phyloP scores from a whole-genome alignment of 2,888 invertebrate genomes.

The Stenodema calcarata region DNA sequence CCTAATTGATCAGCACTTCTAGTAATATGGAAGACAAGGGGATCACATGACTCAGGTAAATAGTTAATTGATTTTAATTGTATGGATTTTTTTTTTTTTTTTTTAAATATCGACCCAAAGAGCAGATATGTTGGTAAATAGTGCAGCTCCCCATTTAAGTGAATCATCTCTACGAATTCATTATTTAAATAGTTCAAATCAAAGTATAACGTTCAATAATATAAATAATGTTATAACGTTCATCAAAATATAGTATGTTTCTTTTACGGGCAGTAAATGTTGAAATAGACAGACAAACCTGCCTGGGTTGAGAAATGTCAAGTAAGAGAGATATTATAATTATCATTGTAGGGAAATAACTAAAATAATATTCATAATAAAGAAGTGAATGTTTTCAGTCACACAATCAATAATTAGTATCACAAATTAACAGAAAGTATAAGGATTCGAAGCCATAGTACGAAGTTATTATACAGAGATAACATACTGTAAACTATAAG shows the following conservation, averaged over 20 bases:
- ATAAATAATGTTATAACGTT: too few species aligned
- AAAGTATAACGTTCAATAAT: too few species aligned
- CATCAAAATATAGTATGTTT: too few species aligned
- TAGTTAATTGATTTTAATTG: neutral
- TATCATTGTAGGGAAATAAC: neutral
- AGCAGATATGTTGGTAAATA: too few species aligned
- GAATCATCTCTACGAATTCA: too few species aligned
- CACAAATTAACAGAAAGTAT: conserved; percentile 14
- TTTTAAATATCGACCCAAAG: neutral
- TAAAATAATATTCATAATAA: neutral
- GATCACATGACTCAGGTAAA: neutral
- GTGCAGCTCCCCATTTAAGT: too few species aligned
- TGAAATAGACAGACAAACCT: too few species aligned
- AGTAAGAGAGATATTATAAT: neutral
- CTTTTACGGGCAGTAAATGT: too few species aligned
- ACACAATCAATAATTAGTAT: conserved; percentile 34
- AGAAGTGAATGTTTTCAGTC: conserved; percentile 37
- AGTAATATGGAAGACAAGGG: neutral
- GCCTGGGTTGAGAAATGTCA: too few species aligned
- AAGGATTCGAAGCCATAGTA: neutral
- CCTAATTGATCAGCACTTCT: neutral
- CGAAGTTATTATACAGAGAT: neutral
- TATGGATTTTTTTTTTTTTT: neutral
- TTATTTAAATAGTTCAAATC: too few species aligned
- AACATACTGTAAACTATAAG: conserved; percentile 57